Evolutionary conservation across 2,888 invertebrate genomes (phyloP).

Genomic region (Zootermopsis nevadensis): DNA sequence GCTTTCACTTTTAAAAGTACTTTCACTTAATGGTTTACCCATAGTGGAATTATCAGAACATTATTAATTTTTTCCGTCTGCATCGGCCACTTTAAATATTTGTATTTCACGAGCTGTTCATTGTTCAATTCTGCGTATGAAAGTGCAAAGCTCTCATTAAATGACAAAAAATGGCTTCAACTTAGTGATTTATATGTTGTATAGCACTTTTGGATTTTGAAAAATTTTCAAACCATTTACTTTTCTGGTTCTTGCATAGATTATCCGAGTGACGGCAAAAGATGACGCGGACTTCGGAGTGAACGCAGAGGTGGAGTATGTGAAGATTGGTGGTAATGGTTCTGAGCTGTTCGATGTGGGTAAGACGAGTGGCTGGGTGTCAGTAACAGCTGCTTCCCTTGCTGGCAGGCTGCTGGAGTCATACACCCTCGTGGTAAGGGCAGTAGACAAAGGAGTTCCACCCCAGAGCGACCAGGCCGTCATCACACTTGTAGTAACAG

Average conservation of each 20-base stretch:
- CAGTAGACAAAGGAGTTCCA: slow-evolving; percentile 89
- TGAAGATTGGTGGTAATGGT: slow-evolving; percentile 80
- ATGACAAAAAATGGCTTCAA: no score
- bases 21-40: no score
- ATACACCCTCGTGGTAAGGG: slow-evolving; percentile 77
- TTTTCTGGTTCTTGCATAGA: slow-evolving; percentile 60
- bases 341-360: slow-evolving; percentile 80
- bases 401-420: slow-evolving; percentile 64
- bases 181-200: no score
- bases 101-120: no score
- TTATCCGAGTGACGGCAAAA: slow-evolving; percentile 70
- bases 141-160: no score
- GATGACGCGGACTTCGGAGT: slow-evolving; percentile 87
- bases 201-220: no score
- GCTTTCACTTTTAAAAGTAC: no score
- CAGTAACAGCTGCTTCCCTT: slow-evolving; percentile 72
- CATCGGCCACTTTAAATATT: no score
- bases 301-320: slow-evolving; percentile 89
- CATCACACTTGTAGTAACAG: slow-evolving; percentile 83
- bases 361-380: slow-evolving; percentile 84
- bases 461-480: slow-evolving; percentile 82
- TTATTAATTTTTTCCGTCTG: no score
- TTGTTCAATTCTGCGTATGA: no score
- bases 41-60: no score
- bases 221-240: no score